A percentile compares a stretch with the other conserved stretches of the same genome.
These are phyloP conservation scores for Kryptolebias marmoratus DNA, from an alignment of 2,113 vertebrate genomes.

Conservation along the genomic window DNA sequence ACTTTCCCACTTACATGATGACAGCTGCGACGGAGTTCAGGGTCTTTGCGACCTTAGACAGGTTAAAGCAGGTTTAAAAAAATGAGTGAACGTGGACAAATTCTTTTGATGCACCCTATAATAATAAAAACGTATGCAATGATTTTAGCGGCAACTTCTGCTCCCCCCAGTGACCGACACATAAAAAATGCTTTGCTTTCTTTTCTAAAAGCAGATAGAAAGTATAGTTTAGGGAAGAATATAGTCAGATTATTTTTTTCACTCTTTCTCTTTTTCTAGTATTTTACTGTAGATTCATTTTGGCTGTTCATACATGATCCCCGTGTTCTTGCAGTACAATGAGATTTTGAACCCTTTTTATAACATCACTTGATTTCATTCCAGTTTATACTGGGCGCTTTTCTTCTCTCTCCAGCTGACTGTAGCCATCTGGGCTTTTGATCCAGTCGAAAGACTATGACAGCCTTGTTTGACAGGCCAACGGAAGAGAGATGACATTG, in stretches of 20 bases:
- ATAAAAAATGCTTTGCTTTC: no score
- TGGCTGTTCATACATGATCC: slow-evolving; percentile 32
- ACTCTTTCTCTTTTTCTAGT: not conserved
- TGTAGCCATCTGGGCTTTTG: slow-evolving; percentile 66
- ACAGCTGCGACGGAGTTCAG: no score
- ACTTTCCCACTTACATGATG: no score
- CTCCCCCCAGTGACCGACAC: no score
- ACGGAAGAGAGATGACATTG: slow-evolving; percentile 60
- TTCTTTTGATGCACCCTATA: no score
- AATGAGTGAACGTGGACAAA: no score
- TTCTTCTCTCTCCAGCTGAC: slow-evolving; percentile 50
- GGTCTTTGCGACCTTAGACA: no score
- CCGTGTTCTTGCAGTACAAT: slow-evolving; percentile 40
- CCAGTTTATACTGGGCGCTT: slow-evolving; percentile 42
- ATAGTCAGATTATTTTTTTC: not conserved
- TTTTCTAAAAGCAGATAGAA: no score
- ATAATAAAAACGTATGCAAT: no score
- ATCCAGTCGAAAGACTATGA: slow-evolving; percentile 59
- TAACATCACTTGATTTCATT: slow-evolving; percentile 52
- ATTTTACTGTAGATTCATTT: slow-evolving; percentile 9
- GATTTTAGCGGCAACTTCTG: no score
- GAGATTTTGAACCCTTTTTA: slow-evolving; percentile 41
- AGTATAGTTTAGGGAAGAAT: no score
- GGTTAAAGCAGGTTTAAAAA: no score
- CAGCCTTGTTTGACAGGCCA: slow-evolving; percentile 53